phyloP scores from a whole-genome alignment of 2,113 vertebrate genomes.

The Caracal caracal region DNA sequence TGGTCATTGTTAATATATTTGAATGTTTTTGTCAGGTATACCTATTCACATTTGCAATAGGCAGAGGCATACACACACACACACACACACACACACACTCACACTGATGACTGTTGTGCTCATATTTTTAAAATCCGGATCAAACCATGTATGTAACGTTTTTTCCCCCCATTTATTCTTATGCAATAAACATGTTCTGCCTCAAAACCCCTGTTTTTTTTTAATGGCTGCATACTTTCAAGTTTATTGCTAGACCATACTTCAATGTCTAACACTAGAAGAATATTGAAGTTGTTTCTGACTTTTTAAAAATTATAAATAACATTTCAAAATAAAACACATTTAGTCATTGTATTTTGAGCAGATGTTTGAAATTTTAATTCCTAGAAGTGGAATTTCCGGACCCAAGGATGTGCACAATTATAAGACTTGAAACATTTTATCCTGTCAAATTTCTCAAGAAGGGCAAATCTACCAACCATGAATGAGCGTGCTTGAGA shows the following conservation, averaged over 20 bases:
- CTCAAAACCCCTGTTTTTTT: neutral
- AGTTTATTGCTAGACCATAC: neutral
- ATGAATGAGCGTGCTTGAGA: neutral
- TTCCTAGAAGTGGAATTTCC: neutral
- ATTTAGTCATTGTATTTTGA: neutral
- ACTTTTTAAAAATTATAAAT: slow-evolving; percentile 43
- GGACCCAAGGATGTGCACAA: neutral
- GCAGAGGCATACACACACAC: neutral
- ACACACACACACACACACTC: too few species aligned
- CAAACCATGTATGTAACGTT: neutral
- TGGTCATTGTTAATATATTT: neutral
- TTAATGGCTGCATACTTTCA: neutral
- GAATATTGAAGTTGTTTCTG: slow-evolving; percentile 20
- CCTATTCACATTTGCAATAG: neutral
- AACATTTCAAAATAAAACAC: neutral
- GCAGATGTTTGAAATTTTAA: neutral
- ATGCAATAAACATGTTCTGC: neutral
- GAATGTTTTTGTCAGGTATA: neutral
- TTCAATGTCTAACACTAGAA: neutral
- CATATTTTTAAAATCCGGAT: neutral
- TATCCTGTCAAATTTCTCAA: neutral
- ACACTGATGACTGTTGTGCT: neutral
- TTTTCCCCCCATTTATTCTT: neutral
- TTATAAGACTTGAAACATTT: neutral
- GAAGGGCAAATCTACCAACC: neutral